Base-by-base conservation (phyloP, 2,888 invertebrate species). In the Amphimallon solstitiale region DNA sequence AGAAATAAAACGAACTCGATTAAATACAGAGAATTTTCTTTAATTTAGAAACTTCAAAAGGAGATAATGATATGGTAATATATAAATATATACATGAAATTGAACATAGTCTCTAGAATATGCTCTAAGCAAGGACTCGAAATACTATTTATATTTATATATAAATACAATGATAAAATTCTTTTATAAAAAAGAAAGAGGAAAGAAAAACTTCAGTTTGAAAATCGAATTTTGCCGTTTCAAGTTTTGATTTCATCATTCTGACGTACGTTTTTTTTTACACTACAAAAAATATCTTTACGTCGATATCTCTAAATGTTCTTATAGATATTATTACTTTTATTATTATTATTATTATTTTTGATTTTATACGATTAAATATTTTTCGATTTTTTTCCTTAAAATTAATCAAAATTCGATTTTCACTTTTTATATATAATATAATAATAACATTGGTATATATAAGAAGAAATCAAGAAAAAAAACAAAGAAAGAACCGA, bases 41-140 rank as follows among this genome's bases (percentile, higher is more conserved):
- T 85, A 89, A 89, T 90, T 90, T 90, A 90, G 89, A 90, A 90
- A 90, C 89, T 89, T 87, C 85, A 86, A 89, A 88, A 88, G 88
- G 89, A 89, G 89, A 89, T 88, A 88, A 89, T 89, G 88, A 89
- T 89, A 89, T 89, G 89, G 89, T 84, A 80, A 84, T 85, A 84
- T 82, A 83, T 86, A 85, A 85, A 82, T 86, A 85, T 66, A 61
- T 66, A 66, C 66, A 66, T 61, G 84, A 85, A 81, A 81, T 81
- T 82, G 83, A 82, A 80, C 80, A 77, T 79, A 78, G 75, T 74
- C 77, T 77, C 72, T 78, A 77, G 78, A 77, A 78, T 87, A 87
- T 86, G 87, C 87, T 76, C 77, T 77, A 76, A 74, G 71, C 72
- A 74, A 74, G n/a, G 73, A 86, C 86, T 85, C 68, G 69, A 69